Base-by-base conservation (phyloP, 2,888 invertebrate species). In the Auanema sp. region DNA sequence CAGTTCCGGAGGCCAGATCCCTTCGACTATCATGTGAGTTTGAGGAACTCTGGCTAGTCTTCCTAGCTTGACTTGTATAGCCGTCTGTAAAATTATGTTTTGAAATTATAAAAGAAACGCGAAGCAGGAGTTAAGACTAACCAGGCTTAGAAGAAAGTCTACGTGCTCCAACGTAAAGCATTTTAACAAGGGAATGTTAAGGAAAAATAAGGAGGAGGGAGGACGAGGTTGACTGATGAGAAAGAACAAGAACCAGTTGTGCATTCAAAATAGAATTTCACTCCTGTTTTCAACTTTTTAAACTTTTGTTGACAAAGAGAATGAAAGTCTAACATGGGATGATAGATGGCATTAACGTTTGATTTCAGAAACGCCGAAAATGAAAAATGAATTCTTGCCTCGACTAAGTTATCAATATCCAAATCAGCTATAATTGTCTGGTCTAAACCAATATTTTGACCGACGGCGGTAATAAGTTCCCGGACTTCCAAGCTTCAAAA, bases 11-110 rank as follows among this genome's bases (percentile, higher is more conserved):
- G 79, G 79, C 79, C 76, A 76, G 18, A 76, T 76, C 10, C 76
- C 81, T 50, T 81, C 81, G 14, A 81, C 71, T 52, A 82, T 75
- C 66, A 72, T 74, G 63, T 81, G 78, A 16, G 71, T 75, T 57
- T 81, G 81, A 10, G 81, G 80, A 8, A 81, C 78, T 23, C 73
- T 67, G 6, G 66, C 67, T 21, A 81, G 69, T 40, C 78, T 76
- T 8, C 81, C 81, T 52, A 79, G 66, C 51, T 81, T 81, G 59
- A 81, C 81, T 60, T 75, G 75, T 53, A 81, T 80, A n/a, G 81
- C 81, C 25, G 78, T 73, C 69, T 78, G 61, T 59, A 74, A 62
- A 16, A 41, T 0, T 5, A 50, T 11, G 50, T 12, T 11, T n/a
- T 50, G 16, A 21, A 11, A 12, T 50, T 16, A 24, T 1, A n/a